Evolutionary conservation across 1,140 invertebrate genomes (phyloP), one percentile per base, ranked within the genome.

Genomic region (Galleria mellonella): DNA sequence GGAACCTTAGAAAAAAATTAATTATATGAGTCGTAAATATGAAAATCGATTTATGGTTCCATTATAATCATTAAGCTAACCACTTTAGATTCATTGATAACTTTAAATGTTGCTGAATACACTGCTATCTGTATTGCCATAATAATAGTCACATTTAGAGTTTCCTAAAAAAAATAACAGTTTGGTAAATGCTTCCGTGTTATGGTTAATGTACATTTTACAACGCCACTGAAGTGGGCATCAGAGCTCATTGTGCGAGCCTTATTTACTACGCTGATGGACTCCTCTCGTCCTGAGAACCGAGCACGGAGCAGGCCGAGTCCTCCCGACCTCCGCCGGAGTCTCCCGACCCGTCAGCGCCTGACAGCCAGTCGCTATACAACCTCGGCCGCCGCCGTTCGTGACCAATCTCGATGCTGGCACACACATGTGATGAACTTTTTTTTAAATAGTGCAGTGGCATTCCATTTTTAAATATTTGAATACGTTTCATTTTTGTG

Each of bases 371-470:
- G 74, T 82, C 62, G 55, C 51, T 46, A 43, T 14, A 44, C 40
- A 59, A 39, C 47, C 52, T 38, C 32, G 55, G 59, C 48, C 49
- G 28, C 38, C 15, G 10, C 37, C 52, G 55, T 54, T 50, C 59
- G 59, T 35, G 45, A 32, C 12, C 43, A 32, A 30, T 28, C 53
- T 56, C 40, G 30, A 41, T 37, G 23, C 13, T 23, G 42, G 30
- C 36, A 41, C 60, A 40, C 60, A 65, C 67, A 73, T 70, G 64
- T 66, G 61, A 50, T 55, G 62, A 72, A 70, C 64, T 76, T 72
- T 70, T 74, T 66, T 62, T 63, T 62, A 44, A 53, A 56, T 58
- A 70, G 64, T 73, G 61, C 53, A 66, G 57, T 70, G 59, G 42
- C 50, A 42, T 41, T 45, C 35, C 28, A 17, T 36, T 15, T 36